Evolutionary conservation across 2,113 vertebrate species (phyloP), one percentile per base, ranked within the genome.

Genomic region (Phainopepla nitens): DNA sequence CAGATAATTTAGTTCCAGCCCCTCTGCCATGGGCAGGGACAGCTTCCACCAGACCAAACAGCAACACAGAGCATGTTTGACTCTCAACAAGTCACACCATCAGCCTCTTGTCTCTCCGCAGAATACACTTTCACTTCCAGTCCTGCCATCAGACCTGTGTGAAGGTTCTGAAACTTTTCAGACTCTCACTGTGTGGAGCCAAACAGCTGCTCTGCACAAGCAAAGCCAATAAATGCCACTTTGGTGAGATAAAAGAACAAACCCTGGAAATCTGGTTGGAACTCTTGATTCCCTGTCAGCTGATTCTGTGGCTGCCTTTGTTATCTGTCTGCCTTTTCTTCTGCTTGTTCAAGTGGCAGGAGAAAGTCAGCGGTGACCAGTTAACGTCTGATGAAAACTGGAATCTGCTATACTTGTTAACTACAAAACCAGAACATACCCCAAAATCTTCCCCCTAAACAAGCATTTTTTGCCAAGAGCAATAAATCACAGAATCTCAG

Each of bases 211-310:
- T 66, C 70, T 14, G 27, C 44, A 28, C 50, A 27, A 57, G 21
- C 62, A 15, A 21, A 1, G 44, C 25, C 1, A 11, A 25, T 4
- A 20, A 36, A 65, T 0, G 0, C 20, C 51, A 25, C 33, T 50
- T 62, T 28, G 33, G 60, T 7, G 47, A 85, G 47, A 54, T 18
- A 58, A 45, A 69, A 62, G 39, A 71, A 68, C 15, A 68, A 88
- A 54, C 17, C 16, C 29, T 7, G 23, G 18, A 47, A 47, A 11
- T 39, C 15, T 20, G n/a, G 23, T 9, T 12, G 24, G 50, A 60
- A 36, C 41, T 11, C 68, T 39, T 8, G 11, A 20, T 31, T 87
- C 72, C n/a, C 77, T 24, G 19, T 4, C 53, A 80, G 1, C 27
- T 16, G 24, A 53, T 41, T 15, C 69, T 0, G 1, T 20, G 29